These are phyloP conservation scores for Eulithis testata DNA, from an alignment of 2,888 invertebrate species.

Conservation along the genomic window DNA sequence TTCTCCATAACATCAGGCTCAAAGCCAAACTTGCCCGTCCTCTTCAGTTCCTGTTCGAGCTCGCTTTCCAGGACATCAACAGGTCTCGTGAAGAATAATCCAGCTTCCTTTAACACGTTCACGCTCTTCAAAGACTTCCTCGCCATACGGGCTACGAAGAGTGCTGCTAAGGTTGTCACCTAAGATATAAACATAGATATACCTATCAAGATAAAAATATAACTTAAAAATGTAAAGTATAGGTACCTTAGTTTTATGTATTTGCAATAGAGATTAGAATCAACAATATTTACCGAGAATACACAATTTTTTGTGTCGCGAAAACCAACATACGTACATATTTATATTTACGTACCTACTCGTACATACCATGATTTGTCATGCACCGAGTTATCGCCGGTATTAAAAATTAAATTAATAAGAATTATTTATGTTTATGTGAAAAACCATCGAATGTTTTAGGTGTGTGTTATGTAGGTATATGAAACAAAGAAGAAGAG, in stretches of 20 bases:
- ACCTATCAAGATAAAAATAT: not conserved
- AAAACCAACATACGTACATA: too few species aligned
- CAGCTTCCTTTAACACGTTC: constrained; percentile 17
- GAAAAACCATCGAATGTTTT: too few species aligned
- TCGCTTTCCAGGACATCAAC: not conserved
- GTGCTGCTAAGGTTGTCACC: constrained; percentile 8
- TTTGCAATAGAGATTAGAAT: too few species aligned
- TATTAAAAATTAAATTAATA: too few species aligned
- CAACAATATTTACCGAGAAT: too few species aligned
- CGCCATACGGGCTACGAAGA: constrained; percentile 12
- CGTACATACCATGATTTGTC: too few species aligned
- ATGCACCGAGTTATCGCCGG: too few species aligned
- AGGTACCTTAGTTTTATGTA: too few species aligned
- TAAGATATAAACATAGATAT: not conserved
- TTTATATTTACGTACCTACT: too few species aligned
- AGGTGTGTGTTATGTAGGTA: too few species aligned
- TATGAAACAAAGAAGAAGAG: not conserved
- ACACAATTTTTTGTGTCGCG: too few species aligned
- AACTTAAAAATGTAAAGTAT: not conserved
- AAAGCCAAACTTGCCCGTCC: constrained; percentile 8
- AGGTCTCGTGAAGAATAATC: constrained; percentile 13
- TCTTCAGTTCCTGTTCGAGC: constrained; percentile 7
- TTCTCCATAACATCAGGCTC: constrained; percentile 17
- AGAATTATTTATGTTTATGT: too few species aligned
- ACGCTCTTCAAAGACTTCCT: constrained; percentile 9